Evolutionary conservation across 2,797 vertebrate genomes (phyloP).

Genomic region (Philypnodon macrostomus): DNA sequence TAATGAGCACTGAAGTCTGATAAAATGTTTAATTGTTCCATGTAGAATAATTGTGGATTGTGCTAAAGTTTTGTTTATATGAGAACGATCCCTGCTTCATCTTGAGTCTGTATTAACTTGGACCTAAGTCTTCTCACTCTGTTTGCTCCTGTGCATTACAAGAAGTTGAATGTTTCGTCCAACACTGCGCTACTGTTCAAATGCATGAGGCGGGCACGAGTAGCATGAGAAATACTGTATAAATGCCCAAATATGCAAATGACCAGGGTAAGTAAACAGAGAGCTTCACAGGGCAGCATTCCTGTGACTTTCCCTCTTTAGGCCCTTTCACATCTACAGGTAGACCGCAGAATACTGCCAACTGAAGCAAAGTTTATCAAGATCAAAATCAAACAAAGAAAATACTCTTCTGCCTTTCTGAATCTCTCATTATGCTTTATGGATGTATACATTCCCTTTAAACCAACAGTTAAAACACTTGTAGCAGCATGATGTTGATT

Average conservation of each 20-base stretch:
- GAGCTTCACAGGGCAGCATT: conserved; percentile 26
- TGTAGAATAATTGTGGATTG: too few species aligned
- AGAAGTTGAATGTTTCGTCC: conserved; percentile 21
- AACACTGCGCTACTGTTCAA: conserved; percentile 26
- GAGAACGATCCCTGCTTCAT: too few species aligned
- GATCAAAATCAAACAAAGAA: neutral
- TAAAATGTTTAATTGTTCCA: too few species aligned
- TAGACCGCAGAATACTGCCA: conserved; percentile 15
- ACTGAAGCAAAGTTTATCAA: neutral
- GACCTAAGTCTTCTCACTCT: neutral
- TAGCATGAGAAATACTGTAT: conserved; percentile 17
- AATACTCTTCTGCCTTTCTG: neutral
- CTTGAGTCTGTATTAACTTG: too few species aligned
- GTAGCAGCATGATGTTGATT: conserved; percentile 1
- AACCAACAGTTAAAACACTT: conserved; percentile 1
- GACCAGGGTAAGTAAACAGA: conserved; percentile 38
- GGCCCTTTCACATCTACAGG: conserved; percentile 30
- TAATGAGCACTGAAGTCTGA: neutral
- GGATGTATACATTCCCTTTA: neutral
- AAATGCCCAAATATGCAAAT: conserved; percentile 56
- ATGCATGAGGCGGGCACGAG: conserved; percentile 22
- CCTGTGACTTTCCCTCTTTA: conserved; percentile 13
- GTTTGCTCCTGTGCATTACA: neutral
- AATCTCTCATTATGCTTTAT: neutral
- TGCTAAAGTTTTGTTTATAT: too few species aligned